Evolutionary conservation across 1,140 invertebrate species (phyloP).

Genomic region (Cherax quadricarinatus): DNA sequence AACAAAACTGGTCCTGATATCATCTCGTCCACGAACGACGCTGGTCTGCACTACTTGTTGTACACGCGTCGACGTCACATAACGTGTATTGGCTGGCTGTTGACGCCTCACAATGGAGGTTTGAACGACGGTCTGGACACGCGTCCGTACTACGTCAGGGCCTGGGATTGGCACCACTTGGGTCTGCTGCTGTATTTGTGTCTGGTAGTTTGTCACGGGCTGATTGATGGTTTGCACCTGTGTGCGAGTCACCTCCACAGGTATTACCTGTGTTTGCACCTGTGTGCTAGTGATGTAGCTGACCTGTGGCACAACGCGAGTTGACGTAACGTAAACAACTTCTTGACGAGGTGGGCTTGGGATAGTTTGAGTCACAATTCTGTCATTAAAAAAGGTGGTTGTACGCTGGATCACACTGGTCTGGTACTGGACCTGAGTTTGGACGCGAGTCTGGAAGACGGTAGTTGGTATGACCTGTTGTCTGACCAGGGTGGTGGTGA

Average conservation of each 20-base stretch:
- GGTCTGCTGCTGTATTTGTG: conserved; percentile 40
- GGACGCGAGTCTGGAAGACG: conserved; percentile 39
- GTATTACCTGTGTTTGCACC: conserved; percentile 52
- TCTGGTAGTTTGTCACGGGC: conserved; percentile 49
- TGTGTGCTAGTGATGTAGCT: conserved; percentile 58
- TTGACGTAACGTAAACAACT: conserved; percentile 38
- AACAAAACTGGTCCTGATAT: conserved; percentile 32
- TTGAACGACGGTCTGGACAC: conserved; percentile 40
- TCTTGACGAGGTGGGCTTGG: conserved; percentile 48
- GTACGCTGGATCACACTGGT: conserved; percentile 59
- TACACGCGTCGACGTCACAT: conserved; percentile 30
- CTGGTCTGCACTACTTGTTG: conserved; percentile 49
- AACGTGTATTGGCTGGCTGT: conserved; percentile 49
- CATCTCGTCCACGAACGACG: conserved; percentile 32
- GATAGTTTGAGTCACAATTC: conserved; percentile 52
- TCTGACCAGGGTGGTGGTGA: conserved; percentile 37
- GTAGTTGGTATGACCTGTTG: conserved; percentile 55
- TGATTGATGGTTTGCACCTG: conserved; percentile 55
- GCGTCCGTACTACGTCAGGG: conserved; percentile 39
- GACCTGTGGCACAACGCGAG: conserved; percentile 55
- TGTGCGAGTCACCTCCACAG: conserved; percentile 62
- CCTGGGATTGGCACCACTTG: conserved; percentile 51
- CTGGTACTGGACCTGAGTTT: conserved; percentile 54
- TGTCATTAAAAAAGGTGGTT: conserved; percentile 18
- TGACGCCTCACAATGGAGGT: conserved; percentile 52